Evolutionary conservation across 2,113 vertebrate species (phyloP).

Genomic region (Cyphomyrus plagiostoma): DNA sequence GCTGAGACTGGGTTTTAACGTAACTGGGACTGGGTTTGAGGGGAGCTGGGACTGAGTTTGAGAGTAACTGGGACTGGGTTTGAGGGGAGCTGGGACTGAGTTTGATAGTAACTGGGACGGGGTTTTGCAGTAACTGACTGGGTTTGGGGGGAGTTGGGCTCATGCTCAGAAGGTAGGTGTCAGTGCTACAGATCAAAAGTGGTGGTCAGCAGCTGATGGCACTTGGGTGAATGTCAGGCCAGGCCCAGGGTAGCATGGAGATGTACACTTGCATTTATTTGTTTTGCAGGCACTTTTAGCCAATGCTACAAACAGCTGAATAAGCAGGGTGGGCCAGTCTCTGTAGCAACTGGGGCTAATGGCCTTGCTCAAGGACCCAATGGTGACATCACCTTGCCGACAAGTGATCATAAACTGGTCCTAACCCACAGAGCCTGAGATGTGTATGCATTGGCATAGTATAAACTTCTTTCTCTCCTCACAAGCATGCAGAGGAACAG

Average conservation of each 20-base stretch:
- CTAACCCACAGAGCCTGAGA: not conserved
- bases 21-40: not conserved
- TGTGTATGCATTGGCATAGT: not conserved
- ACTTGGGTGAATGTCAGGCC: not conserved
- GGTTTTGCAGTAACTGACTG: not conserved
- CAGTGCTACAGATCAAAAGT: not conserved
- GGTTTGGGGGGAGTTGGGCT: not conserved
- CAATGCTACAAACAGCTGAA: not conserved
- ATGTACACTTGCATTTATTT: not conserved
- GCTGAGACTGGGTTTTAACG: not conserved
- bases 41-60: not conserved
- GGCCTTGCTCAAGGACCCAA: not conserved
- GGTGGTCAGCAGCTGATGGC: not conserved
- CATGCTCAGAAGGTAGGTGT: not conserved
- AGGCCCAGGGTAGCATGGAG: not conserved
- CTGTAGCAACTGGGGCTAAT: not conserved
- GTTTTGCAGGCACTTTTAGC: not conserved
- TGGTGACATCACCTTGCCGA: not conserved
- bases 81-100: not conserved
- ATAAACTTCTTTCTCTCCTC: not conserved
- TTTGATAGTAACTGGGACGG: not conserved
- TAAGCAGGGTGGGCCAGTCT: not conserved
- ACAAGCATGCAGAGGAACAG: not conserved
- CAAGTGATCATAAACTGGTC: not conserved
- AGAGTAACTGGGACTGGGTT: not conserved